A percentile compares a stretch with the other conserved stretches of the same genome.
These are phyloP conservation scores for Linepithema humile DNA, from an alignment of 1,140 invertebrate species.

Conservation along the genomic window DNA sequence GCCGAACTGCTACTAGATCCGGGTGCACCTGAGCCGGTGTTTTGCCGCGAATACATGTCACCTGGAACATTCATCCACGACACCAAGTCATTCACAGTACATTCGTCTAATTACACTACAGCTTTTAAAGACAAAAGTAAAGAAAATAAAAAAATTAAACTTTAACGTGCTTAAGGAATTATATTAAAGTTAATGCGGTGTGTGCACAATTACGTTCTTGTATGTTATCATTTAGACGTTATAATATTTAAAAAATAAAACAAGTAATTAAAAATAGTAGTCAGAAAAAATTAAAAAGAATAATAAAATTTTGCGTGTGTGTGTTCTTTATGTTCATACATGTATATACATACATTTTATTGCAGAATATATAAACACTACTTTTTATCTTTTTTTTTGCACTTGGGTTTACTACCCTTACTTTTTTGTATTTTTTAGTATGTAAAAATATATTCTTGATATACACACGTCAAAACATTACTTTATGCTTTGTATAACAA, in stretches of 20 bases:
- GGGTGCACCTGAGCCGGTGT: constrained; percentile 84
- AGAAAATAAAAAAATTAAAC: constrained; percentile 29
- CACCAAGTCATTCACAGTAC: constrained; percentile 16
- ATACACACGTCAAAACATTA: no score
- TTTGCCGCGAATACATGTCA: constrained; percentile 86
- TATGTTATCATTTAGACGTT: not conserved
- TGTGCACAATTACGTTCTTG: not conserved
- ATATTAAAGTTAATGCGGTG: not conserved
- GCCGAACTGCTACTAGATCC: constrained; percentile 85
- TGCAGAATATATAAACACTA: not conserved
- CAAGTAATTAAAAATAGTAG: not conserved
- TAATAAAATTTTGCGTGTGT: not conserved
- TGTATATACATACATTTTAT: not conserved
- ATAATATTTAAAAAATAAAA: not conserved
- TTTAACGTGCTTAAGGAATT: not conserved
- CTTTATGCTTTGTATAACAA: no score
- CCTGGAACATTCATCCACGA: constrained; percentile 80
- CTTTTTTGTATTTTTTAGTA: not conserved
- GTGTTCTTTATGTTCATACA: not conserved
- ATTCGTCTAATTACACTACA: not conserved
- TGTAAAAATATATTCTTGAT: no score
- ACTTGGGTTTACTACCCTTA: constrained; percentile 1
- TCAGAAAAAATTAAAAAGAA: not conserved
- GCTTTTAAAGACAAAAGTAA: not conserved
- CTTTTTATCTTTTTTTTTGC: not conserved